Percentiles rank a stretch among this genome's conserved stretches.
Evolutionary conservation across 2,888 invertebrate genomes (phyloP).

Genomic region (Anagyrus pseudococci): DNA sequence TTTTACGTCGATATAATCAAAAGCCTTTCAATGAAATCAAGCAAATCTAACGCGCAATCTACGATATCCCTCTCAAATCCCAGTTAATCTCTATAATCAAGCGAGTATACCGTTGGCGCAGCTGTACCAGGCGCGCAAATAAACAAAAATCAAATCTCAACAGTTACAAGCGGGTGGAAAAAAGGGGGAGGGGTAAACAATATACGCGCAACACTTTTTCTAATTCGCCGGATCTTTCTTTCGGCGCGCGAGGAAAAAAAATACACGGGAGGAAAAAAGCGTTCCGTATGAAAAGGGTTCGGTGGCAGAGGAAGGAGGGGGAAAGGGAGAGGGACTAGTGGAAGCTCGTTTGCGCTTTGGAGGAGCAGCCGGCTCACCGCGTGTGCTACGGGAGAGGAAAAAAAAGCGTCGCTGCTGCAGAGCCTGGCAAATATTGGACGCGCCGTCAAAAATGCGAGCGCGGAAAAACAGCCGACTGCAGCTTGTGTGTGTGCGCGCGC

Average conservation of each 20-base stretch:
- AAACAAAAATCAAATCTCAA: too few species aligned
- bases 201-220: neutral
- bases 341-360: slow-evolving; percentile 23
- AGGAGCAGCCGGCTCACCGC: slow-evolving; percentile 17
- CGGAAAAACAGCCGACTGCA: neutral
- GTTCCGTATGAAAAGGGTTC: slow-evolving; percentile 7
- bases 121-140: neutral
- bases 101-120: too few species aligned
- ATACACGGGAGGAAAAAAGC: slow-evolving; percentile 14
- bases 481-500: neutral
- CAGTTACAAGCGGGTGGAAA: too few species aligned
- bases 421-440: slow-evolving; percentile 27
- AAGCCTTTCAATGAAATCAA: too few species aligned
- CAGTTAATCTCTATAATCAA: too few species aligned
- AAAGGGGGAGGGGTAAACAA: neutral
- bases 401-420: slow-evolving; percentile 15
- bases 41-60: too few species aligned
- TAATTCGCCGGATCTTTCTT: neutral
- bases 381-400: slow-evolving; percentile 4
- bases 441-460: slow-evolving; percentile 15
- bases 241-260: slow-evolving; percentile 2
- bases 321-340: too few species aligned
- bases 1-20: too few species aligned
- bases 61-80: too few species aligned
- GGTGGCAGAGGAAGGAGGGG: too few species aligned